Percentiles rank a stretch among this genome's conserved stretches.
phyloP scores from a whole-genome alignment of 2,888 invertebrate genomes.

The Mechanitis mazaeus region DNA sequence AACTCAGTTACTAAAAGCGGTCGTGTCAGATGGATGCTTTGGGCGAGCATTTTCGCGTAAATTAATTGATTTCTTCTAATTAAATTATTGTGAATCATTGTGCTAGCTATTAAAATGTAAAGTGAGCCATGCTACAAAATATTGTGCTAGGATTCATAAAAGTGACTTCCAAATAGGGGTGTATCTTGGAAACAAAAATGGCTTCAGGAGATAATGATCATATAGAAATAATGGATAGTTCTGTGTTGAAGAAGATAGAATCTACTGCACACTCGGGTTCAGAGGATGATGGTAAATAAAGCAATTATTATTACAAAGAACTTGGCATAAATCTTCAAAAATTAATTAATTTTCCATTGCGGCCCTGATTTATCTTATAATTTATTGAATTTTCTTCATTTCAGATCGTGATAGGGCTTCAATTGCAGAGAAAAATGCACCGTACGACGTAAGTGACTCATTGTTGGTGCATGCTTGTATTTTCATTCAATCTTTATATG shows the following conservation, averaged over 20 bases:
- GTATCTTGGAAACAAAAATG: constrained; percentile 78
- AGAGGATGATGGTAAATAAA: constrained; percentile 75
- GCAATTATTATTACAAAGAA: constrained; percentile 14
- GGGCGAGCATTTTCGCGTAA: constrained; percentile 69
- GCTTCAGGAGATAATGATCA: constrained; percentile 90
- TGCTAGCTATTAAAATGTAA: constrained; percentile 63
- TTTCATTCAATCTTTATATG: constrained; percentile 43
- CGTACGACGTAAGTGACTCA: constrained; percentile 78
- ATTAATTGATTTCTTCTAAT: constrained; percentile 74
- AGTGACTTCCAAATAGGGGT: constrained; percentile 68
- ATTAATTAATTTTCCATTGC: constrained; percentile 7
- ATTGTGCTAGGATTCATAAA: constrained; percentile 52
- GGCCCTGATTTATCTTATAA: constrained; percentile 44
- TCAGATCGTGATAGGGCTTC: constrained; percentile 78
- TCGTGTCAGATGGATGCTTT: constrained; percentile 70
- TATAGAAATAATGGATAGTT: constrained; percentile 85
- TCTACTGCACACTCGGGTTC: constrained; percentile 77
- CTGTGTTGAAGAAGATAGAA: constrained; percentile 78
- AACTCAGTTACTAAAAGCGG: constrained; percentile 65
- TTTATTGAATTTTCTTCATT: constrained; percentile 53
- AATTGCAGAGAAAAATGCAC: constrained; percentile 77
- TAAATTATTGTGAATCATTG: constrained; percentile 72
- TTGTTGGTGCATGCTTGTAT: constrained; percentile 35
- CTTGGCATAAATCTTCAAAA: background rate
- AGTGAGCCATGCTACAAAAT: constrained; percentile 68